Conservation (phyloP, 2,888 invertebrate genomes). For the Melipona bicolor region DNA sequence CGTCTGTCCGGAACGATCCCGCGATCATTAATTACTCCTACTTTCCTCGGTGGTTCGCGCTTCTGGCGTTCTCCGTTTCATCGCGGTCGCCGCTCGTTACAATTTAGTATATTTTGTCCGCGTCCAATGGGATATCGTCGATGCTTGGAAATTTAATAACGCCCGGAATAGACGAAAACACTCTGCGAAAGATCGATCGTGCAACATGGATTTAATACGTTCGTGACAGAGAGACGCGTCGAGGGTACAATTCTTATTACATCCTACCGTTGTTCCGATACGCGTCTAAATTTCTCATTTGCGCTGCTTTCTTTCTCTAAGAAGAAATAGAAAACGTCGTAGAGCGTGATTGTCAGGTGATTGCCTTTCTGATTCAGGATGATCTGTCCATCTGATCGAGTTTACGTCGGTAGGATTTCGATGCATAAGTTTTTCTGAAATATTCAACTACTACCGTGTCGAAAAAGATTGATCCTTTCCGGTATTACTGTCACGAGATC, state of each 20-base stretch:
- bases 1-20: constrained; percentile 55
- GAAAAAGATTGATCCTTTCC: background rate
- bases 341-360: too few relatives aligned
- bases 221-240: too few relatives aligned
- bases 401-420: too few relatives aligned
- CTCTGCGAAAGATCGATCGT: background rate
- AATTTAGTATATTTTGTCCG: background rate
- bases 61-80: constrained; percentile 22
- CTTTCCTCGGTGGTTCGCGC: constrained; percentile 14
- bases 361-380: too few relatives aligned
- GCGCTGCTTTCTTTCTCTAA: too few relatives aligned
- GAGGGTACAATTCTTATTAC: too few relatives aligned
- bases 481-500: background rate
- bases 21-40: constrained; percentile 57
- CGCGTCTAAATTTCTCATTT: too few relatives aligned
- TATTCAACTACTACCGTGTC: background rate
- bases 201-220: background rate
- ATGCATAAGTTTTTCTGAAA: background rate
- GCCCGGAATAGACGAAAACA: background rate
- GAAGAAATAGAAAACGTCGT: too few relatives aligned
- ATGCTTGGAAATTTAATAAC: background rate
- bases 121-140: background rate
- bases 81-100: background rate
- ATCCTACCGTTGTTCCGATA: too few relatives aligned
- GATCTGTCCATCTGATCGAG: too few relatives aligned